Evolutionary conservation across 2,113 vertebrate genomes (phyloP), one percentile per base, ranked within the genome.

Genomic region (Atrichornis clamosus): DNA sequence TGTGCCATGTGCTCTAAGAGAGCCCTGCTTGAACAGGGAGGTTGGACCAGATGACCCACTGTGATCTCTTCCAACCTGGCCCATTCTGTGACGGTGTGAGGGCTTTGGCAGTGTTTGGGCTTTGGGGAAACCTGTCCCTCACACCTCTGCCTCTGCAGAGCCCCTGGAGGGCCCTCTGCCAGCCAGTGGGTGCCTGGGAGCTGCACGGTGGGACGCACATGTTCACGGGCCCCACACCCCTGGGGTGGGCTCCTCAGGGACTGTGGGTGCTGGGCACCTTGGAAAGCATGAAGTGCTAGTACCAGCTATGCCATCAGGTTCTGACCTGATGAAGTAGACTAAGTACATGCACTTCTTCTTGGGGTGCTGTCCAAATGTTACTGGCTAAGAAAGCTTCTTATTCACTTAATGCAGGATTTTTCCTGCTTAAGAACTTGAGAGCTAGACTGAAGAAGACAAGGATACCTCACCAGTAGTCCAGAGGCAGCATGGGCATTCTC

Each of bases 181-280:
- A 11, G 41, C 9, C 1, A 10, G 50, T 5, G 5, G 6, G 56
- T 30, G 7, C 21, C 4, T n/a, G 62, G 18, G 32, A 53, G 62
- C 52, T 23, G 22, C 62, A 6, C 8, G 37, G 32, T 16, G 85
- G 46, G 13, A 6, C 20, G 33, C 20, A 37, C 53, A 0, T 10
- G 50, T 16, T 26, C 35, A 4, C 3, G 5, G 11, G 11, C 23
- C 37, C 49, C 4, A 0, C 44, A 2, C 5, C 24, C 14, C 13
- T 32, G n/a, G 32, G 30, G 30, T 16, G 2, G 12, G 44, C 10
- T 28, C n/a, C 24, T 6, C 16, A 9, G 28, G n/a, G 26, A 0
- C 10, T 8, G 26, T 4, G 35, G 5, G 1, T 37, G 5, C 46
- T 26, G 64, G 68, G 26, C 28, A 11, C 13, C 39, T 56, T 17